Base-by-base conservation (phyloP, 1,140 invertebrate genomes). In the Drosophila murphyi region DNA sequence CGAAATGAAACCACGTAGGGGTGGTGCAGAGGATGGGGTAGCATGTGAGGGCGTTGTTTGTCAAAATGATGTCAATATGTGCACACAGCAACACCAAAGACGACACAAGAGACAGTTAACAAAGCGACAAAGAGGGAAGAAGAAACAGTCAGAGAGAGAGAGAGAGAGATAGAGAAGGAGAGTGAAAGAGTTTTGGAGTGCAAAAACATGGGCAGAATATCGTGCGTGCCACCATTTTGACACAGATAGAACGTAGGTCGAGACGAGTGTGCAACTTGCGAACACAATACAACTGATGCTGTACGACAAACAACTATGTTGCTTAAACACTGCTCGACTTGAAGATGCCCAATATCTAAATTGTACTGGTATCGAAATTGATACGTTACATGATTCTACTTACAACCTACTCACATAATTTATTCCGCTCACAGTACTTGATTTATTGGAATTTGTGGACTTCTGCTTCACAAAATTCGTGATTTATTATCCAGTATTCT, bases 31-130 rank as follows among this genome's bases (percentile, higher is more conserved):
- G 7, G 47, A 41, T 60, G 72, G 50, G 64, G 64, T 45, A 67
- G 60, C 54, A 55, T 55, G 48, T 50, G 70, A 35, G 29, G 35
- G 62, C 61, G 48, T 69, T 72, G 82, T 85, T 78, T 86, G 82
- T 81, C 82, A 73, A 86, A 86, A 86, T 52, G 64, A 86, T 86
- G 82, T 86, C 82, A 87, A 88, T 86, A 88, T 82, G 82, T 64
- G 59, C 6, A 67, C 72, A 54, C 12, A 57, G 57, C 65, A 57
- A 80, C 59, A 56, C 56, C 64, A 51, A 68, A 76, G 64, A 43
- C 8, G 78, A 55, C 70, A 55, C 20, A 20, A 7, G 47, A 39
- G 45, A 37, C 50, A 32, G 51, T 54, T 54, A 34, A 41, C 37
- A 61, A 52, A 52, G 47, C 32, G 29, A 35, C 48, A 69, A 20